Base-by-base conservation (phyloP, 2,888 invertebrate species). In the Ctena decussata region DNA sequence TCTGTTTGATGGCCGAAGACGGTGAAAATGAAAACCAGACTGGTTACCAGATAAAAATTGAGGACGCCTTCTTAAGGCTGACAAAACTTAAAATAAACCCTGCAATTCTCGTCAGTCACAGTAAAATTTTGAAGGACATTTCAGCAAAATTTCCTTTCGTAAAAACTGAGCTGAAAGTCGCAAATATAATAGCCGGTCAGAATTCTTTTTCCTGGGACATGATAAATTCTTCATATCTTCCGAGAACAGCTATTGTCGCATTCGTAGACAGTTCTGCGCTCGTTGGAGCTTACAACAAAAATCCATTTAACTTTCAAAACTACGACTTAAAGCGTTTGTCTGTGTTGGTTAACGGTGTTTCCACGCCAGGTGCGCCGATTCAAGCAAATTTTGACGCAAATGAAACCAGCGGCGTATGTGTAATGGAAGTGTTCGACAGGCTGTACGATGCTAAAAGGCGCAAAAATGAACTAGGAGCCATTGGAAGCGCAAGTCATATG, bases 231-330 rank as follows among this genome's bases (percentile, higher is more conserved):
- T 27, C 27, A 39, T 73, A 73, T 30, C 73, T 73, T 12, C 73
- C 73, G 32, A 27, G 49, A 32, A 46, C 49, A 27, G 73, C 39
- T 5, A 73, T 73, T 73, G 73, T 73, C 8, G 49, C 73, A 18
- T 73, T 73, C 24, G 73, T 73, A 8, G 73, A 73, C 49, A 73
- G 73, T 46, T 30, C 73, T 15, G 49, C 46, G 35, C 46, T 73
- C 8, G 32, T 73, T 0, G 73, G 73, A 18, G 35, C 44, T 8
- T 49, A 39, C 1, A 73, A 30, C 3, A 30, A 46, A 39, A 73
- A 73, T 27, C 73, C 73, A 6, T 73, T 73, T 30, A 73, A 73
- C 49, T 46, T 73, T 27, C 46, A 73, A 12, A 44, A 73, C 32
- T 73, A 46, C 18, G 73, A 73, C 46, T 46, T 73, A 46, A 37